phyloP scores from a whole-genome alignment of 2,113 vertebrate species.

The Phainopepla nitens region DNA sequence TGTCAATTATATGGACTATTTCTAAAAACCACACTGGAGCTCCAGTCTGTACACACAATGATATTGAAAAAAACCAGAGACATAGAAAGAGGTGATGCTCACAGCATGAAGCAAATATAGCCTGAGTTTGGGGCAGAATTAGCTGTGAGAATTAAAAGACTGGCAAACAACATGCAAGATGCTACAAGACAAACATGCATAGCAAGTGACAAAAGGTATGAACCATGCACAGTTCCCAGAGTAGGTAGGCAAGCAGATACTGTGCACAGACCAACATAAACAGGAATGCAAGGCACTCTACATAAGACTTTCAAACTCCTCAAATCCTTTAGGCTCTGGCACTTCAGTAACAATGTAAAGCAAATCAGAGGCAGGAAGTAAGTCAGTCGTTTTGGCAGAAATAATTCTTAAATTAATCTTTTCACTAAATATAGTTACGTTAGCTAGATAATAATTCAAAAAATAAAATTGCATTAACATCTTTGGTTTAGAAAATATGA shows the following conservation, averaged over 20 bases:
- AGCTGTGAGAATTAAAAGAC: background rate
- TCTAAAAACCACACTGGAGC: constrained; percentile 8
- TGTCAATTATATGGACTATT: constrained; percentile 35
- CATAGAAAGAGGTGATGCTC: background rate
- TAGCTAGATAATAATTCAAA: background rate
- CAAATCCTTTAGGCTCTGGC: background rate
- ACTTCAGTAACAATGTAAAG: background rate
- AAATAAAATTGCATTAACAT: background rate
- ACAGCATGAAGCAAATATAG: background rate
- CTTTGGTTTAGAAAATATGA: constrained; percentile 19
- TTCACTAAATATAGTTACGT: background rate
- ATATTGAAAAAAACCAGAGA: background rate
- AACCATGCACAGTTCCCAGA: background rate
- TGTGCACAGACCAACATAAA: background rate
- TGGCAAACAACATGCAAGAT: background rate
- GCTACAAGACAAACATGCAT: background rate
- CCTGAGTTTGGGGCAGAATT: background rate
- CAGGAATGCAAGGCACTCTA: background rate
- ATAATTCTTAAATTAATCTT: background rate
- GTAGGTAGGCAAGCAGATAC: background rate
- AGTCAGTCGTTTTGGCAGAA: background rate
- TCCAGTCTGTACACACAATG: background rate
- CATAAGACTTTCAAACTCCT: background rate
- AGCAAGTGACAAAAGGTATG: background rate
- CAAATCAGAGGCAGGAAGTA: background rate